These are phyloP conservation scores for Gnathonemus echidnorhynchus DNA, from an alignment of 2,113 vertebrate genomes.

Conservation along the genomic window DNA sequence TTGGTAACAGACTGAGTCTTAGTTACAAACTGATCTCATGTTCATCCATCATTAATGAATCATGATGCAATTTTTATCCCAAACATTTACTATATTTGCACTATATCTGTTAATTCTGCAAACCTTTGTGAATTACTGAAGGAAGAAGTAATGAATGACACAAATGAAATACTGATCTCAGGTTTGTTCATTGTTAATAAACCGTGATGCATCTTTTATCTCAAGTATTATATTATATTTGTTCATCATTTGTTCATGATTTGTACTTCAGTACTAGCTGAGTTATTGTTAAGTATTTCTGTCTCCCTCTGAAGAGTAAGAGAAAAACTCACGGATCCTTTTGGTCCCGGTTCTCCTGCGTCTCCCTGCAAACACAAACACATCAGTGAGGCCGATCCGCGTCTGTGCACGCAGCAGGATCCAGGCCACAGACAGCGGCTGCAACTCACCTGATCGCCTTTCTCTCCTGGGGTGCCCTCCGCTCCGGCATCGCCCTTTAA, in stretches of 20 bases:
- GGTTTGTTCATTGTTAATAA: background rate
- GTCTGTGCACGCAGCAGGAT: background rate
- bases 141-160: background rate
- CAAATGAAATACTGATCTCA: background rate
- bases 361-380: slow-evolving; percentile 68
- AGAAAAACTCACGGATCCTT: slow-evolving; percentile 80
- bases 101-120: background rate
- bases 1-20: background rate
- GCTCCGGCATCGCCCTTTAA: slow-evolving; percentile 78
- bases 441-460: slow-evolving; percentile 79
- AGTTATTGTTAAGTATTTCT: background rate
- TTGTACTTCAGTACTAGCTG: background rate
- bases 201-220: background rate
- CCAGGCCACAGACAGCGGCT: background rate
- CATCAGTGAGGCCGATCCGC: background rate
- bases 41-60: background rate
- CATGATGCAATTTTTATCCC: background rate
- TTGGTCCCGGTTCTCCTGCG: slow-evolving; percentile 75
- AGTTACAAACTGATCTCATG: background rate
- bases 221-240: background rate
- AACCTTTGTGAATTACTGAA: background rate
- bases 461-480: slow-evolving; percentile 82
- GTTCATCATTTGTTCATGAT: background rate
- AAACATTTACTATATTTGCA: background rate
- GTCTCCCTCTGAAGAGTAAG: background rate